These are phyloP conservation scores for Camelus dromedarius DNA, from an alignment of 2,113 vertebrate genomes.

Conservation along the genomic window DNA sequence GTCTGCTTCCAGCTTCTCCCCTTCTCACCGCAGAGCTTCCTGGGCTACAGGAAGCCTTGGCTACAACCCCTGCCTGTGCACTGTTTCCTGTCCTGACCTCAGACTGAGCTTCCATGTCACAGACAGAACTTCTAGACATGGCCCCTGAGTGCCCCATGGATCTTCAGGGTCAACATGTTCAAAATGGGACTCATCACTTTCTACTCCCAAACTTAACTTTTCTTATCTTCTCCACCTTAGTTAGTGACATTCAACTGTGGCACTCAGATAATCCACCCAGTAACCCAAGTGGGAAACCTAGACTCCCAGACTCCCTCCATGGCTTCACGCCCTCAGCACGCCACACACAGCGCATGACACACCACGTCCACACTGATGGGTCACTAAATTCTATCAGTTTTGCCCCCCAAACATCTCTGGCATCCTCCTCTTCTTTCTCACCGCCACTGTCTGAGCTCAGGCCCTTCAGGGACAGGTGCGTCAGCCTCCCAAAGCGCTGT, in stretches of 20 bases:
- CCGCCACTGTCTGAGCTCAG: background rate
- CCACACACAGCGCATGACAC: background rate
- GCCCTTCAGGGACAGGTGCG: background rate
- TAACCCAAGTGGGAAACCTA: background rate
- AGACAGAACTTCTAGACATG: background rate
- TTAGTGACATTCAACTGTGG: background rate
- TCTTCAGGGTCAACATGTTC: background rate
- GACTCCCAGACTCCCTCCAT: background rate
- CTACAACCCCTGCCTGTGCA: background rate
- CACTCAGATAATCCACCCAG: background rate
- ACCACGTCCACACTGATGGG: rapidly evolving
- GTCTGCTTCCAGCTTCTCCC: background rate
- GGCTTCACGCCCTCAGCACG: background rate
- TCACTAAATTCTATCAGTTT: background rate
- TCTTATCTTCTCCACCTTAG: background rate
- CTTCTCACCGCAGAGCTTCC: background rate
- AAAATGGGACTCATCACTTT: background rate
- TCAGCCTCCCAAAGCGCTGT: background rate
- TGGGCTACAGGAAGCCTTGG: too few species aligned
- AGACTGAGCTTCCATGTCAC: background rate
- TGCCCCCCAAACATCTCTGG: background rate
- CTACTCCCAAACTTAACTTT: background rate
- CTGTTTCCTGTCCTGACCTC: background rate
- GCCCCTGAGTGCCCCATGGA: too few species aligned
- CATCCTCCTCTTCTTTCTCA: background rate